These are phyloP conservation scores for Albula glossodonta DNA, from an alignment of 2,113 vertebrate species.

Conservation along the genomic window DNA sequence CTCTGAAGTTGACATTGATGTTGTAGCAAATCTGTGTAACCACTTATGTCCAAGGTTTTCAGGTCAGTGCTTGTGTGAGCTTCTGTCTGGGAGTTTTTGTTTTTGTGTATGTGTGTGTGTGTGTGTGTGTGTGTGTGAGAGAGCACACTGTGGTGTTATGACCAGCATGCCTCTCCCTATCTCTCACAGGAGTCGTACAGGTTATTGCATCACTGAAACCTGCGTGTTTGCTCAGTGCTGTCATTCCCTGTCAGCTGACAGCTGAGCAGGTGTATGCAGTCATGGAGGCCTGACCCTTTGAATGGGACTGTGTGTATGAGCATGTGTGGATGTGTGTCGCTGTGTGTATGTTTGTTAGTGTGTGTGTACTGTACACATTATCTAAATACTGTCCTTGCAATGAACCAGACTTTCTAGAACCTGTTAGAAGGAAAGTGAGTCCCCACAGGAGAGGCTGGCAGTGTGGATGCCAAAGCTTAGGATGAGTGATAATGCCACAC, in stretches of 20 bases:
- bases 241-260: constrained; percentile 16
- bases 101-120: not conserved
- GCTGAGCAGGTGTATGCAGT: constrained; percentile 28
- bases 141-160: too few relatives aligned
- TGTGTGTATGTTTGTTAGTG: constrained; percentile 19
- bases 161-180: too few relatives aligned
- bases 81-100: constrained; percentile 3
- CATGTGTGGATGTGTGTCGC: constrained; percentile 12
- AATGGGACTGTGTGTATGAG: constrained; percentile 34
- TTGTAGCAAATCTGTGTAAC: too few relatives aligned
- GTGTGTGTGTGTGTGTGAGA: not conserved
- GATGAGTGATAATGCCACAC: not conserved
- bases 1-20: too few relatives aligned
- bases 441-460: not conserved
- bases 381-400: constrained; percentile 40
- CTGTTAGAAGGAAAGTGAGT: not conserved
- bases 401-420: constrained; percentile 9
- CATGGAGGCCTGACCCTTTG: not conserved
- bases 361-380: constrained; percentile 24
- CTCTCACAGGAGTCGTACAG: not conserved
- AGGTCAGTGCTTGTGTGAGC: not conserved
- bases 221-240: constrained; percentile 11
- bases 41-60: too few relatives aligned
- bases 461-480: not conserved
- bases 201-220: not conserved